Conservation (phyloP, 2,888 invertebrate species). For the Mythimna lalbum region DNA sequence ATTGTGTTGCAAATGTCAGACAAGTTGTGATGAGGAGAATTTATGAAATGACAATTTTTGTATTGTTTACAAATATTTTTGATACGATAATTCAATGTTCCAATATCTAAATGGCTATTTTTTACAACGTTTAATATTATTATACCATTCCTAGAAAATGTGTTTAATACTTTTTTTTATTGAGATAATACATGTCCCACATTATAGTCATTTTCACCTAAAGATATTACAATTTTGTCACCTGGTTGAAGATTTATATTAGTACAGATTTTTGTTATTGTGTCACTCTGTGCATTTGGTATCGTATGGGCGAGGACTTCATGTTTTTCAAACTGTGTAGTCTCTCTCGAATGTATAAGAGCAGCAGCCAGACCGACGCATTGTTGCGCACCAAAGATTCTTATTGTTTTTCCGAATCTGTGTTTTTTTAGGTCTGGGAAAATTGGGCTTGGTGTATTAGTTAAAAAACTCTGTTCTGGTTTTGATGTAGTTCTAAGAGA, state of each 20-base stretch:
- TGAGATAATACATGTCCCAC: constrained; percentile 4
- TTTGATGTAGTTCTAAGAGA: not conserved
- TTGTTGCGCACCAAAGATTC: constrained; percentile 18
- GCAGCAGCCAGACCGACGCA: constrained; percentile 11
- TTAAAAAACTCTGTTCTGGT: not conserved
- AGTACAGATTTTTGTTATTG: constrained; percentile 6
- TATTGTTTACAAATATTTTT: too few species aligned
- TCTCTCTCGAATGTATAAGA: constrained; percentile 9
- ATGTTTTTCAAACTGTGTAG: constrained; percentile 9
- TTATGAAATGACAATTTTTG: too few species aligned
- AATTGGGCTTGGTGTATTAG: not conserved
- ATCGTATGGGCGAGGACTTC: constrained; percentile 14
- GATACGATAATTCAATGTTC: too few species aligned
- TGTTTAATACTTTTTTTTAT: not conserved
- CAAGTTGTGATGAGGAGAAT: too few species aligned
- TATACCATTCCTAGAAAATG: constrained; percentile 2
- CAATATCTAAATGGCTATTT: too few species aligned
- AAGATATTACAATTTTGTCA: constrained; percentile 19
- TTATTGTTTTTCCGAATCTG: not conserved
- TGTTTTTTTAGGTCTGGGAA: not conserved
- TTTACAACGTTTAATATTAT: not conserved
- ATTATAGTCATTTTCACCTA: constrained; percentile 19
- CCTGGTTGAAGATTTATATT: not conserved
- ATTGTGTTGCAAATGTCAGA: not conserved
- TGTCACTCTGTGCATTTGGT: constrained; percentile 16